Evolutionary conservation across 1,140 invertebrate genomes (phyloP).

Genomic region (Drosophila santomea): DNA sequence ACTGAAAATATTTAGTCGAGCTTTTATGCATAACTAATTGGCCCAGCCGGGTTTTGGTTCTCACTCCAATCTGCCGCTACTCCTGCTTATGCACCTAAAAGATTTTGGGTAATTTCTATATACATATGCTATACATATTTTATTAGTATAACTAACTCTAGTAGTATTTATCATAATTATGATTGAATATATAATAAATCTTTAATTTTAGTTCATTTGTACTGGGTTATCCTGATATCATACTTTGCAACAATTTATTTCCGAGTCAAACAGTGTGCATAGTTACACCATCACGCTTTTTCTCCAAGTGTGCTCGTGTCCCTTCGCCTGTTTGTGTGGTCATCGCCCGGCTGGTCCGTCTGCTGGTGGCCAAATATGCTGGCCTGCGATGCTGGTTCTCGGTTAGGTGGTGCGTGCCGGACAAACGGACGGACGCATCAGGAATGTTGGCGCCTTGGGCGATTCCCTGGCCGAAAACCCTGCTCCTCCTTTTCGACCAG

Average conservation of each 20-base stretch:
- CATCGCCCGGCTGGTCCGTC: slow-evolving; percentile 15
- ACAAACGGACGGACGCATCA: slow-evolving; percentile 43
- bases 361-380: slow-evolving; percentile 35
- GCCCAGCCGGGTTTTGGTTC: slow-evolving; percentile 37
- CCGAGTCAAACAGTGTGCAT: no score
- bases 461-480: slow-evolving; percentile 8
- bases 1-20: slow-evolving; percentile 67
- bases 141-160: no score
- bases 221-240: neutral
- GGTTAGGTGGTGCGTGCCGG: slow-evolving; percentile 60
- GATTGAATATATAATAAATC: no score
- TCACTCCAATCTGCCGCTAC: neutral
- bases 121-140: no score
- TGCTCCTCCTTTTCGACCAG: neutral
- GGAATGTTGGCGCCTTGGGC: slow-evolving; percentile 69
- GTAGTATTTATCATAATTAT: no score
- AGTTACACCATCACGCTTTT: neutral
- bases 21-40: slow-evolving; percentile 81
- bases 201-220: no score
- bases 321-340: slow-evolving; percentile 47
- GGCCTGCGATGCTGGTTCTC: slow-evolving; percentile 9
- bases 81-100: slow-evolving; percentile 22
- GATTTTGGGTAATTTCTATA: neutral
- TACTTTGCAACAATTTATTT: neutral
- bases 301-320: slow-evolving; percentile 13